phyloP scores from a whole-genome alignment of 2,797 vertebrate species.

The Poecilia gillii region DNA sequence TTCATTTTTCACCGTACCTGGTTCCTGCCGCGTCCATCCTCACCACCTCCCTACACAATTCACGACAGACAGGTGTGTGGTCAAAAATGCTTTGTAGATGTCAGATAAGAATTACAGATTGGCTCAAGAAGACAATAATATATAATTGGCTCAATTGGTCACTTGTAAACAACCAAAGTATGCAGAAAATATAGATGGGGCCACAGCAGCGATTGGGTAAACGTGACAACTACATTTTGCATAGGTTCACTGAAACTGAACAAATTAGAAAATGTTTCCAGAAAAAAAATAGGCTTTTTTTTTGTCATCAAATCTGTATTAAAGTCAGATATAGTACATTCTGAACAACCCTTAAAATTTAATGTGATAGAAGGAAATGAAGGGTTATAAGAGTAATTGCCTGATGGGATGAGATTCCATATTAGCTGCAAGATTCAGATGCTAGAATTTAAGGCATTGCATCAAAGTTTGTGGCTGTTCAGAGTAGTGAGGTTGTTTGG shows the following conservation, averaged over 20 bases:
- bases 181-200: not conserved
- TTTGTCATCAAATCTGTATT: not conserved
- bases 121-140: not conserved
- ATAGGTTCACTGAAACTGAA: not conserved
- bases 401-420: not conserved
- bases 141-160: not conserved
- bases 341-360: not conserved
- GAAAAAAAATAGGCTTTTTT: not conserved
- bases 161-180: not conserved
- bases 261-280: not conserved
- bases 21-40: too few relatives aligned
- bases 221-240: not conserved
- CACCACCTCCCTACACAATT: too few relatives aligned
- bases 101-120: not conserved
- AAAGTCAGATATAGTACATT: not conserved
- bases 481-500: not conserved
- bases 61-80: not conserved
- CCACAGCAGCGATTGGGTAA: too few relatives aligned
- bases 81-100: not conserved
- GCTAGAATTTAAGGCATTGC: not conserved
- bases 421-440: not conserved
- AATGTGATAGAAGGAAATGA: not conserved
- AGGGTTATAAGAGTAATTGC: not conserved
- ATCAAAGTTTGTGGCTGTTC: not conserved
- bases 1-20: too few relatives aligned